Evolutionary conservation across 2,888 invertebrate species (phyloP), one percentile per base, ranked within the genome.

Genomic region (Argyresthia albistria): DNA sequence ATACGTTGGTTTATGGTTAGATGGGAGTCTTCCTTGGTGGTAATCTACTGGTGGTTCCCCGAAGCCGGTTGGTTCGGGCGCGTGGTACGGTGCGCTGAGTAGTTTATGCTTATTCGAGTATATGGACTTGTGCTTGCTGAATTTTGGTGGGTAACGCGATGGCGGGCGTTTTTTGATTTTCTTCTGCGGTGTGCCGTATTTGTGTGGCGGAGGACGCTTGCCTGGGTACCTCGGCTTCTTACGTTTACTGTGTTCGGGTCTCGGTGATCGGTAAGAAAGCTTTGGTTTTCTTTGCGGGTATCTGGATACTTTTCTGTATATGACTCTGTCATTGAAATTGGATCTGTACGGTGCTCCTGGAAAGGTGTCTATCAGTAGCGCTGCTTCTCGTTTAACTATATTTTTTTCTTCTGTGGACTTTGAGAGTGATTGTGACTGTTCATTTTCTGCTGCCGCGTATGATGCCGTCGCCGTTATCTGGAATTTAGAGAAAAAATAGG

Each of bases 381-480:
- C 63, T 16, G 80, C 64, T 35, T 80, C 78, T 58, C 81, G 65
- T 63, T 73, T 77, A 1, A 51, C 59, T 8, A 73, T 49, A 57
- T 61, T 56, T 50, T 59, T 63, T 9, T 57, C 57, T 46, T 46
- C 46, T 35, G 57, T 12, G 63, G 62, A 58, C 6, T 62, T 54
- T 55, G 70, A 14, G 42, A 48, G 50, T 59, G 53, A 52, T 54
- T 43, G 69, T 12, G 48, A 14, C 14, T 48, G 46, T 25, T 10
- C 45, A 14, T 8, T 45, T n/a, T 35, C n/a, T n/a, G 47, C 36
- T 47, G 14, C 14, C 36, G n/a, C 68, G 53, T 68, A 71, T 54
- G 71, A 61, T 57, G 70, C 64, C 39, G 71, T 65, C 42, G 80
- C 60, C 57, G 76, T 73, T 66, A 81, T 70, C 86, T 86, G 82